These are phyloP conservation scores for Lagodon rhomboides DNA, from an alignment of 2,797 vertebrate species.

Conservation along the genomic window DNA sequence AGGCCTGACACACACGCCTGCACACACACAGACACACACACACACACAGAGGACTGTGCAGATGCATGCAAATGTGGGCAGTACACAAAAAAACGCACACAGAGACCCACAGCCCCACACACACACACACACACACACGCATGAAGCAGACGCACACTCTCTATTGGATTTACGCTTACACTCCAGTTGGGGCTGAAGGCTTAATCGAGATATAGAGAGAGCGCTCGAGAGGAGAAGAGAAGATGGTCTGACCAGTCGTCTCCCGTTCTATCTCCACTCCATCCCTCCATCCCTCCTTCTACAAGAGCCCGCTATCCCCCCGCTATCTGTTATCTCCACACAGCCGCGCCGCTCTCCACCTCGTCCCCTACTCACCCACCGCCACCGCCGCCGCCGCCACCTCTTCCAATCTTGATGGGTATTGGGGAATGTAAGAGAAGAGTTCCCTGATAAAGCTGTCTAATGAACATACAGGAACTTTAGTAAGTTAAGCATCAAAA, in stretches of 20 bases:
- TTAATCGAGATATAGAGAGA: conserved; percentile 77
- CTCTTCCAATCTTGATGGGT: conserved; percentile 87
- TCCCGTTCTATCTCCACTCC: conserved; percentile 66
- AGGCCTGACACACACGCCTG: conserved; percentile 67
- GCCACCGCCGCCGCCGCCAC: conserved; percentile 38
- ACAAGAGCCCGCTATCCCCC: conserved; percentile 71
- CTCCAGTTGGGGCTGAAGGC: conserved; percentile 72
- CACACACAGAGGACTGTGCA: conserved; percentile 21
- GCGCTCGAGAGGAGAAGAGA: conserved; percentile 63
- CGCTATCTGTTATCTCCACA: conserved; percentile 85
- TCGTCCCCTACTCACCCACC: conserved; percentile 61
- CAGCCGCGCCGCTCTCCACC: conserved; percentile 76
- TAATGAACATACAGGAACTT: conserved; percentile 95
- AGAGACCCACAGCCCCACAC: conserved; percentile 27
- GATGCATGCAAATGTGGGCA: conserved; percentile 66
- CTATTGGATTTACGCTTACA: conserved; percentile 69
- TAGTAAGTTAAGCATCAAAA: conserved; percentile 91
- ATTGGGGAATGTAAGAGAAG: conserved; percentile 90
- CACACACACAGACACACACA: conserved; percentile 19
- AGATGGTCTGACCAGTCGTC: conserved; percentile 73
- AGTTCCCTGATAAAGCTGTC: conserved; percentile 93
- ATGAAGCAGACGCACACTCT: conserved; percentile 48
- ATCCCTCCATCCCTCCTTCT: conserved; percentile 76
- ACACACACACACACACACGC: conserved; percentile 23
- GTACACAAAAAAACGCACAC: conserved; percentile 44